Evolutionary conservation across 2,888 invertebrate species (phyloP).

Genomic region (Eucriotettix oculatus): DNA sequence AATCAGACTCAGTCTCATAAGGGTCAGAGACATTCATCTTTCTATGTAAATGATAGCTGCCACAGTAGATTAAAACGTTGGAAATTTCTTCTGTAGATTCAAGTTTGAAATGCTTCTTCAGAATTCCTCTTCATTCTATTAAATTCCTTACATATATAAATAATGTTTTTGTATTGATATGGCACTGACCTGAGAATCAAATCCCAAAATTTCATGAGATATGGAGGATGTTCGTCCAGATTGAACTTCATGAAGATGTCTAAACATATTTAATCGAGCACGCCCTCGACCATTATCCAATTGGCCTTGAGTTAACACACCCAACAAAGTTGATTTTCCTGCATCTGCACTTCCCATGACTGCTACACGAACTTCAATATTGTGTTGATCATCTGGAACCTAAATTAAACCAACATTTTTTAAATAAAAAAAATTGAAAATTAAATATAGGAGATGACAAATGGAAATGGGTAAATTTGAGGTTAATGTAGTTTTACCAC

Average conservation of each 20-base stretch:
- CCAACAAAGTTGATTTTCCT: constrained; percentile 92
- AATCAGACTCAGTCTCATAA: too few species aligned
- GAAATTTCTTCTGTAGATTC: neutral
- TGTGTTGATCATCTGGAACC: constrained; percentile 70
- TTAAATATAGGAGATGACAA: neutral
- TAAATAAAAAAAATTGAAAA: constrained; percentile 1
- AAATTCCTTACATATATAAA: too few species aligned
- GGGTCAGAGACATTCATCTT: too few species aligned
- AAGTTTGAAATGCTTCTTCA: neutral
- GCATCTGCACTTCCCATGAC: constrained; percentile 92
- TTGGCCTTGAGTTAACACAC: constrained; percentile 90
- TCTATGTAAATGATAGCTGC: too few species aligned
- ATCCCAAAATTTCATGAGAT: constrained; percentile 92
- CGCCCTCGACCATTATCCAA: constrained; percentile 90
- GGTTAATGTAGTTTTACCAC: too few species aligned
- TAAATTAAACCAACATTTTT: constrained; percentile 16
- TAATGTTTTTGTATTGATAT: neutral
- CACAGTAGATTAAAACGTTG: too few species aligned
- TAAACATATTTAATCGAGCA: constrained; percentile 87
- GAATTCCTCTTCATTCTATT: too few species aligned
- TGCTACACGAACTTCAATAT: constrained; percentile 78
- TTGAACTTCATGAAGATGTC: constrained; percentile 24
- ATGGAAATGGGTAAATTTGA: neutral
- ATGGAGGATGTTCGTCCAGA: constrained; percentile 84
- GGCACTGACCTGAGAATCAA: constrained; percentile 50